A percentile compares a stretch with the other conserved stretches of the same genome.
These are phyloP conservation scores for Sinella curviseta DNA, from an alignment of 1,140 invertebrate species.

Conservation along the genomic window DNA sequence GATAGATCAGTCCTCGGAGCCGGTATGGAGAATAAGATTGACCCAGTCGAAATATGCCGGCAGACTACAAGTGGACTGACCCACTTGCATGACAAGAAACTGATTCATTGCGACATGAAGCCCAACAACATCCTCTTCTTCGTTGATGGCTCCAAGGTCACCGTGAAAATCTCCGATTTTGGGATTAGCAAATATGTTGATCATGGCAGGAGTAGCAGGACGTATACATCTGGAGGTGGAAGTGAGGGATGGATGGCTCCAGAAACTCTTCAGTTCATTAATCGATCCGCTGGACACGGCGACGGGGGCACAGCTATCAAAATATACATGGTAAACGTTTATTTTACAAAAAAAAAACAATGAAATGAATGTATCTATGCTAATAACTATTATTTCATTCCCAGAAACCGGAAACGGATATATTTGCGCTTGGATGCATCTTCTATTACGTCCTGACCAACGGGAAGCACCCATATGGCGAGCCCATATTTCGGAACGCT, in stretches of 20 bases:
- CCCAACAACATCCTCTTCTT: neutral
- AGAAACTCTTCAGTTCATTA: too few relatives aligned
- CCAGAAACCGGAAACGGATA: neutral
- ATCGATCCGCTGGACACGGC: neutral
- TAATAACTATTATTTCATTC: neutral
- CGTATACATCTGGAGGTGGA: neutral
- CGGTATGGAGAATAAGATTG: too few relatives aligned
- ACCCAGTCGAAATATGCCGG: neutral
- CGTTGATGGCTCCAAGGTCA: neutral
- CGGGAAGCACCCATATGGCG: neutral
- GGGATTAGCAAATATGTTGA: neutral
- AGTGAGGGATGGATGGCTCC: too few relatives aligned
- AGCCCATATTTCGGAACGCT: neutral
- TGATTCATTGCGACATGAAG: neutral
- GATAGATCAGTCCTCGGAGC: neutral
- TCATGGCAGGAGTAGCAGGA: neutral
- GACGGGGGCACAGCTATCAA: neutral
- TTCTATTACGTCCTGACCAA: neutral
- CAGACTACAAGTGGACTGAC: neutral
- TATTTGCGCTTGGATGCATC: neutral
- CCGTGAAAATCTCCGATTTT: neutral
- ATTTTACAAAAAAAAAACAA: neutral
- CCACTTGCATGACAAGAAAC: neutral
- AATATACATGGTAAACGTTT: neutral
- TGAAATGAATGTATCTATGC: too few relatives aligned